Evolutionary conservation across 2,797 vertebrate genomes (phyloP), one percentile per base, ranked within the genome.

Genomic region (Streptopelia turtur): DNA sequence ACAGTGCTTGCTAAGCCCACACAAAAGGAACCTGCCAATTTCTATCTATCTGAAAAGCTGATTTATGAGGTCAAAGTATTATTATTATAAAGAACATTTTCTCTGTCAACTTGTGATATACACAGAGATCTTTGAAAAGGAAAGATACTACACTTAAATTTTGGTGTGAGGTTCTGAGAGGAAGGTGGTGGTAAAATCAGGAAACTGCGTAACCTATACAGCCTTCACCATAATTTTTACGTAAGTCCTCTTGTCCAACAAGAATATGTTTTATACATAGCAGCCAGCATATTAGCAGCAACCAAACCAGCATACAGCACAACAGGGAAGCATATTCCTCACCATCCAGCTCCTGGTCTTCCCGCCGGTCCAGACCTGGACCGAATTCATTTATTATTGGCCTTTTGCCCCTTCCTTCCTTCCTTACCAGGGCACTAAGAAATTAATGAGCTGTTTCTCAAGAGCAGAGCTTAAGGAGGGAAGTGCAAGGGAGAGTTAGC

Each of bases 361-460:
- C n/a, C 13, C 0, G 1, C 31, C 5, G 6, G 9, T 70, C 24
- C 8, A n/a, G 47, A 70, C 28, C 30, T 39, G 9, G 18, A 76
- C 23, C 33, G 92, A 91, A 87, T 61, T 43, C 25, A 49, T 91
- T 70, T 85, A n/a, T 41, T 56, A 74, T 28, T 28, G 60, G 49
- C 28, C 57, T 87, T 91, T 71, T 2, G 1, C 33, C 35, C 43
- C 16, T 35, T 87, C 43, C 43, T 68, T 92, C 82, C 43, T 68
- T 92, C 82, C 71, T 89, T 50, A 89, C 28, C 37, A 63, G 83
- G 74, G n/a, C 4, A 4, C 75, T 92, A 77, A 81, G 55, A 93
- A 93, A 82, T 75, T 89, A 94, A 83, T 53, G 45, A 92, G 68
- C 56, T 87, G 17, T 63, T 92, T 92, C 81, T 95, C 81, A 89